Conservation (phyloP, 1,140 invertebrate genomes). For the Drosophila littoralis region DNA sequence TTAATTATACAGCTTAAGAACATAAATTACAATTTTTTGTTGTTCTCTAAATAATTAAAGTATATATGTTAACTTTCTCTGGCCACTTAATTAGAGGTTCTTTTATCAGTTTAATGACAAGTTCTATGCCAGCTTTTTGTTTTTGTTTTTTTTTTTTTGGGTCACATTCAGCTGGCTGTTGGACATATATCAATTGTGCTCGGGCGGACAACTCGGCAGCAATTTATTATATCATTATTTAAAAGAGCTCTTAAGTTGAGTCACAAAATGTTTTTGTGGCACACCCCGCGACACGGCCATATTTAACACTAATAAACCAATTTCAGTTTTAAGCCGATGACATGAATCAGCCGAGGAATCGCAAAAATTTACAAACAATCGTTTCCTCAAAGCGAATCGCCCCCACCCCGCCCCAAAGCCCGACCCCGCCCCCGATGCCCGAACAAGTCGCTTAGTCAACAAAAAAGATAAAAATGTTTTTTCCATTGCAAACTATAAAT, state of each 20-base stretch:
- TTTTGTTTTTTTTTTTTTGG: background rate
- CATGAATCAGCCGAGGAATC: slow-evolving; percentile 61
- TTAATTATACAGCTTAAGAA: slow-evolving; percentile 47
- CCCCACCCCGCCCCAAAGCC: background rate
- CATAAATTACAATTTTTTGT: slow-evolving; percentile 14
- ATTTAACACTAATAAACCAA: slow-evolving; percentile 79
- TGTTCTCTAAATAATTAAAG: background rate
- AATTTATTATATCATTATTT: slow-evolving; percentile 73
- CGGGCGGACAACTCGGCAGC: slow-evolving; percentile 30
- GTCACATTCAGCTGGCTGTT: background rate
- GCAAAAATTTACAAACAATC: slow-evolving; percentile 53
- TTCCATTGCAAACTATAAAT: slow-evolving; percentile 73
- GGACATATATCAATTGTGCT: slow-evolving; percentile 8
- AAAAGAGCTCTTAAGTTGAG: slow-evolving; percentile 43
- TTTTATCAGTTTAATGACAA: slow-evolving; percentile 33
- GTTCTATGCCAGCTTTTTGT: background rate
- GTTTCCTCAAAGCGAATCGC: slow-evolving; percentile 2
- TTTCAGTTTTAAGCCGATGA: slow-evolving; percentile 72
- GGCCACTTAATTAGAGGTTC: slow-evolving; percentile 23
- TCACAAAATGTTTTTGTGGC: slow-evolving; percentile 37
- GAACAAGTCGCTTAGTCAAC: slow-evolving; percentile 49
- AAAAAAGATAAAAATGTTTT: slow-evolving; percentile 13
- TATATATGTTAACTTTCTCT: slow-evolving; percentile 16
- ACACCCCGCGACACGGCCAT: slow-evolving; percentile 51
- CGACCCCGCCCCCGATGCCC: background rate